A percentile compares a stretch with the other conserved stretches of the same genome.
Evolutionary conservation across 2,113 vertebrate species (phyloP).

Genomic region (Triplophysa dalaica): DNA sequence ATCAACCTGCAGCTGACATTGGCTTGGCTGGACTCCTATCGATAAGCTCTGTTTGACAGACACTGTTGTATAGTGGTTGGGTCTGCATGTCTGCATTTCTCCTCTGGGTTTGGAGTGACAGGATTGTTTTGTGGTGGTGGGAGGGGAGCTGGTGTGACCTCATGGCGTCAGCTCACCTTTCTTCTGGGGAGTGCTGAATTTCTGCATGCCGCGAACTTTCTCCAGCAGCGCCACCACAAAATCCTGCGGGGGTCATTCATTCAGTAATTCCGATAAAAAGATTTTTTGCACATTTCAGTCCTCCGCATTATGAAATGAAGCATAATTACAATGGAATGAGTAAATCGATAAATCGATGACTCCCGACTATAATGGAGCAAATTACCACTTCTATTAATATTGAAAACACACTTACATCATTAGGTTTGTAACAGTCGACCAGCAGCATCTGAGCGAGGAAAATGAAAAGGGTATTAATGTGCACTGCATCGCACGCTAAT

Average conservation of each 20-base stretch:
- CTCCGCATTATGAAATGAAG: background rate
- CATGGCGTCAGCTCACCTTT: conserved; percentile 65
- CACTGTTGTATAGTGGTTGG: conserved; percentile 44
- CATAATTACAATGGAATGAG: background rate
- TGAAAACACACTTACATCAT: conserved; percentile 70
- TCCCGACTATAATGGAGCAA: background rate
- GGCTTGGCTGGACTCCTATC: conserved; percentile 49
- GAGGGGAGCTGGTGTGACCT: conserved; percentile 31
- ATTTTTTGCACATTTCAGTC: background rate
- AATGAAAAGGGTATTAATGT: conserved; percentile 3
- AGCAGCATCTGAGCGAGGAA: conserved; percentile 71
- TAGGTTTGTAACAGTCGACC: conserved; percentile 83
- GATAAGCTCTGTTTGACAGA: conserved; percentile 44
- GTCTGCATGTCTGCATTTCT: conserved; percentile 40
- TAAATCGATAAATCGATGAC: background rate
- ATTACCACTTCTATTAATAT: conserved; percentile 4
- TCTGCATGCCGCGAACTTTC: conserved; percentile 82
- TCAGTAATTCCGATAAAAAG: background rate
- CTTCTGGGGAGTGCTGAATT: conserved; percentile 80
- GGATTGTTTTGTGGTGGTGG: conserved; percentile 39
- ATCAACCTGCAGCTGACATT: conserved; percentile 55
- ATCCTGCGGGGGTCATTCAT: conserved; percentile 61
- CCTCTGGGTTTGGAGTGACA: conserved; percentile 39
- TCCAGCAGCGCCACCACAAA: conserved; percentile 79
- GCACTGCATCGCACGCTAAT: background rate